Evolutionary conservation across 1,140 invertebrate genomes (phyloP).

Genomic region (Plectrocnemia conspersa): DNA sequence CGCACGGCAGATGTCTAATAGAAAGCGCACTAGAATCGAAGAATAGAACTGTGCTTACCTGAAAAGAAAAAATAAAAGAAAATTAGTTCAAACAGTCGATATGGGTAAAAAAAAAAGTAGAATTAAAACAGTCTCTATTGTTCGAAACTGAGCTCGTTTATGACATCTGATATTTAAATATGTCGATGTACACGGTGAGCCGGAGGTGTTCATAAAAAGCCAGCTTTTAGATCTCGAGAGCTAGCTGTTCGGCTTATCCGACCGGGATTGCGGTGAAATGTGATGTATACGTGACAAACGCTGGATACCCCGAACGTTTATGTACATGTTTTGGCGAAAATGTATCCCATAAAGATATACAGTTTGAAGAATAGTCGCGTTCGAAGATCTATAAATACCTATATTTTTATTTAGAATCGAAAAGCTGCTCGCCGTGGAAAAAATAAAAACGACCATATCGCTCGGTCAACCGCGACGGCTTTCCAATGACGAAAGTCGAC

Average conservation of each 20-base stretch:
- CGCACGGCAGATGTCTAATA: constrained; percentile 14
- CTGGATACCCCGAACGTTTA: background rate
- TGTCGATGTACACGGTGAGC: background rate
- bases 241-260: constrained; percentile 7
- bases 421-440: no score
- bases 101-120: background rate
- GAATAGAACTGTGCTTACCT: constrained; percentile 28
- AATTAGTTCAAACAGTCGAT: no score
- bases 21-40: constrained; percentile 10
- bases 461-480: no score
- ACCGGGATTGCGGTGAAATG: constrained; percentile 5
- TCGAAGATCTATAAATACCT: no score
- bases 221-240: background rate
- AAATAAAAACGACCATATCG: no score
- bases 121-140: background rate
- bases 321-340: no score
- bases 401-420: no score
- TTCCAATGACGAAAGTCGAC: no score
- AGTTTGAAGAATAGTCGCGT: no score
- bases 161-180: constrained; percentile 7
- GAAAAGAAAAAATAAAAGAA: constrained; percentile 27
- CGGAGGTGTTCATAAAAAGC: constrained; percentile 5
- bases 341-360: no score
- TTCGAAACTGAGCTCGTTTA: background rate
- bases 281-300: constrained; percentile 12